Evolutionary conservation across 2,888 invertebrate species (phyloP), one percentile per base, ranked within the genome.

Genomic region (Blastobasis lacticolella): DNA sequence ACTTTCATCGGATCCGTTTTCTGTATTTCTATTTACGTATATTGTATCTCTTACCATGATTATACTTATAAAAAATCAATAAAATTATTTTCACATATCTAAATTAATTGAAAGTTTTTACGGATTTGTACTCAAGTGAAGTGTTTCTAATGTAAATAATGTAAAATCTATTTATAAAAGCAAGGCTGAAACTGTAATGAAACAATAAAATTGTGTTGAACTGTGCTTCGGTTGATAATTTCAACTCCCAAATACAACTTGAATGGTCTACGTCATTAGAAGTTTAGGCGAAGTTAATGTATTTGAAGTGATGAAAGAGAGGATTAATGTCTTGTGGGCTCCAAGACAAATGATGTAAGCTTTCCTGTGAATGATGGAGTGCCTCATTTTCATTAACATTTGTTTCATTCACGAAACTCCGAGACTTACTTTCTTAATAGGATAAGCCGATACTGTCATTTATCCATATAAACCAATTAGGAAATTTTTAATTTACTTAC

Each of bases 201-300:
- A 80, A 88, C 84, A 88, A 86, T 87, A 86, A 87, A 88, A 86
- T 84, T 85, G 85, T 86, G 87, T 86, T 80, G 78, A 84, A 80
- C 72, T 64, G 66, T 71, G 56, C 59, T 50, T 2, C 46, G 58
- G 59, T 61, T 62, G 51, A 63, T 59, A 62, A 61, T 58, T 58
- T 57, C 44, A 50, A 10, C 49, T 38, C 42, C 36, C 6, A 6
- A 10, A 8, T 38, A 43, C 6, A 49, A 38, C 45, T n/a, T 42
- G 10, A 42, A 42, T 37, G 5, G 43, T 3, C n/a, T 10, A 4
- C 43, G 49, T 7, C 49, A 36, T 43, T 49, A 10, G 6, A 37
- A 42, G 6, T 37, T 49, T n/a, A 8, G 37, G 37, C 40, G 4
- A 36, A 48, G 44, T 37, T 47, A 48, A 42, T 49, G 49, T 45